These are phyloP conservation scores for Hyaena hyaena DNA, from an alignment of 2,113 vertebrate species.

Conservation along the genomic window DNA sequence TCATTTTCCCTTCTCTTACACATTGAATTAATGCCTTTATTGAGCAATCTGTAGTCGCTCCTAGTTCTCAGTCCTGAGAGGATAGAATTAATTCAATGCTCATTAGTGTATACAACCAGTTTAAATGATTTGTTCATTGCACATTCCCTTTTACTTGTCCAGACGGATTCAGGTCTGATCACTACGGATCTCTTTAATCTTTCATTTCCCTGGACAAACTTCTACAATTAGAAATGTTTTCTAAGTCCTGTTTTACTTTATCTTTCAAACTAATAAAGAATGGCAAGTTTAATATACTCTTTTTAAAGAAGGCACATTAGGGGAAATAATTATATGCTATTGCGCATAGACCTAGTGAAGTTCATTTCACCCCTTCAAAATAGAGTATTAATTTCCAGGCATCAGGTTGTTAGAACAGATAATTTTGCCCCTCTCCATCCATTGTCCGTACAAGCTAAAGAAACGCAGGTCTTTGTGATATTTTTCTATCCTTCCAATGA, in stretches of 20 bases:
- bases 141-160: slow-evolving; percentile 48
- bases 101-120: slow-evolving; percentile 38
- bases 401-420: slow-evolving; percentile 49
- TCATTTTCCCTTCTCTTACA: slow-evolving; percentile 61
- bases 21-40: slow-evolving; percentile 70
- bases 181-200: slow-evolving; percentile 64
- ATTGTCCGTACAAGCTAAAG: neutral
- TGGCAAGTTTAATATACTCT: slow-evolving; percentile 21
- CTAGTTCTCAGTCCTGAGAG: slow-evolving; percentile 55
- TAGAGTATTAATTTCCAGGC: slow-evolving; percentile 13
- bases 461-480: neutral
- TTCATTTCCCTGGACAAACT: slow-evolving; percentile 60
- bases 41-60: slow-evolving; percentile 45
- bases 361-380: slow-evolving; percentile 53
- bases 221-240: slow-evolving; percentile 49
- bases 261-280: slow-evolving; percentile 53
- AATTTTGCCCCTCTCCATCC: neutral
- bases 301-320: slow-evolving; percentile 48
- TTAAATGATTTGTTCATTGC: slow-evolving; percentile 63
- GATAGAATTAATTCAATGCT: slow-evolving; percentile 65
- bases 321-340: slow-evolving; percentile 31
- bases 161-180: slow-evolving; percentile 61
- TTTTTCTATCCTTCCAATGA: slow-evolving; percentile 5
- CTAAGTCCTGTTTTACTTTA: slow-evolving; percentile 12
- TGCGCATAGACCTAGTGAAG: neutral